These are phyloP conservation scores for Ceratina japonica DNA, from an alignment of 1,140 invertebrate species.

Conservation along the genomic window DNA sequence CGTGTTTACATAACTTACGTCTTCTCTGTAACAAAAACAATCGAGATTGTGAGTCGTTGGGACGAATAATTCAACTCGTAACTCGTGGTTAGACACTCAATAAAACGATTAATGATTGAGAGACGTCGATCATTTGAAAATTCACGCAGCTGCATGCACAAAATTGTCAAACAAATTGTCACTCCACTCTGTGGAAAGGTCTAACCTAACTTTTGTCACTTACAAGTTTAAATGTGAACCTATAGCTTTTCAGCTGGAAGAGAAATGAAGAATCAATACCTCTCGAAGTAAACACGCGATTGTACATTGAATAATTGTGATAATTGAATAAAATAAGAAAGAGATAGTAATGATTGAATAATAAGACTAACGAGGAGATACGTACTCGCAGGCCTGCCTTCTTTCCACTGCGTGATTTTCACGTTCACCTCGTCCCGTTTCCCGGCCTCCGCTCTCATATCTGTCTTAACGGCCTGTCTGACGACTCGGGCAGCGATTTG, in stretches of 20 bases:
- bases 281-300: too few species aligned
- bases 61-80: too few species aligned
- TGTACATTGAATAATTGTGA: not conserved
- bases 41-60: not conserved
- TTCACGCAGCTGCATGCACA: too few species aligned
- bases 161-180: too few species aligned
- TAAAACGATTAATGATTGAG: too few species aligned
- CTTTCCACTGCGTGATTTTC: slow-evolving; percentile 91
- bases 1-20: slow-evolving; percentile 56
- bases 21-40: slow-evolving; percentile 63
- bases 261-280: too few species aligned
- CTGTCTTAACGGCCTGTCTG: slow-evolving; percentile 87
- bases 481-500: slow-evolving; percentile 92
- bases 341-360: not conserved
- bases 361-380: slow-evolving; percentile 58
- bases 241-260: too few species aligned
- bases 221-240: too few species aligned
- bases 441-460: slow-evolving; percentile 85
- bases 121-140: too few species aligned
- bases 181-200: too few species aligned
- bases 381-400: slow-evolving; percentile 91
- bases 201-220: too few species aligned
- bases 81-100: too few species aligned
- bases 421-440: slow-evolving; percentile 88
- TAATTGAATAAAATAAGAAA: not conserved